phyloP scores from a whole-genome alignment of 2,113 vertebrate species.

The Origma solitaria region DNA sequence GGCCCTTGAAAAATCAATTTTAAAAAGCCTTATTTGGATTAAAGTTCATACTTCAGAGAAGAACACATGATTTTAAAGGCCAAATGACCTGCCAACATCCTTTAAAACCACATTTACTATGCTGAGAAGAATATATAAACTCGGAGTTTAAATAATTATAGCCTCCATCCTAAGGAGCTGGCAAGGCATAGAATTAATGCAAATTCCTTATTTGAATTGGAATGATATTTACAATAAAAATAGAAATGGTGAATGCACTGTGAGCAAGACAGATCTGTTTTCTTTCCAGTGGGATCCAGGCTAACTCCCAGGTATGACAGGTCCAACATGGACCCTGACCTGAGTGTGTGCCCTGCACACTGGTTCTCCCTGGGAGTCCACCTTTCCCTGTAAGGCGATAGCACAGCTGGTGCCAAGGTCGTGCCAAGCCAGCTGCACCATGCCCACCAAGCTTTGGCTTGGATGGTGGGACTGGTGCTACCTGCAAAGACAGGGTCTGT shows the following conservation, averaged over 20 bases:
- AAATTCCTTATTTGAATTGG: not conserved
- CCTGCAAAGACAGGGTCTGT: not conserved
- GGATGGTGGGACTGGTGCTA: not conserved
- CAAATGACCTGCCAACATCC: not conserved
- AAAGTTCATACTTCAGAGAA: not conserved
- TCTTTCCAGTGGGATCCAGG: not conserved
- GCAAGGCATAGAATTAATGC: not conserved
- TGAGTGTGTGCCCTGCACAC: rapidly evolving
- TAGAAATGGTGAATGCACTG: not conserved
- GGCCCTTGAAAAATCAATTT: slow-evolving; percentile 41
- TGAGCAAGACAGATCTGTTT: not conserved
- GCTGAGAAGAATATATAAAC: not conserved
- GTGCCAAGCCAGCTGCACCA: not conserved
- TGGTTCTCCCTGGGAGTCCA: rapidly evolving
- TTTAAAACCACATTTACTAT: not conserved
- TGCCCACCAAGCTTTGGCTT: not conserved
- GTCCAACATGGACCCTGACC: not conserved
- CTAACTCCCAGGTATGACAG: not conserved
- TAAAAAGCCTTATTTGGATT: slow-evolving; percentile 2
- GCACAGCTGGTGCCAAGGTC: not conserved
- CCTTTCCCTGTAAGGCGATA: not conserved
- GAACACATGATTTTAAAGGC: not conserved
- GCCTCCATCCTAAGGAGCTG: not conserved
- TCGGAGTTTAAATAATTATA: not conserved
- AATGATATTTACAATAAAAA: not conserved